Base-by-base conservation (phyloP, 2,888 invertebrate species). In the Erebia aethiops region DNA sequence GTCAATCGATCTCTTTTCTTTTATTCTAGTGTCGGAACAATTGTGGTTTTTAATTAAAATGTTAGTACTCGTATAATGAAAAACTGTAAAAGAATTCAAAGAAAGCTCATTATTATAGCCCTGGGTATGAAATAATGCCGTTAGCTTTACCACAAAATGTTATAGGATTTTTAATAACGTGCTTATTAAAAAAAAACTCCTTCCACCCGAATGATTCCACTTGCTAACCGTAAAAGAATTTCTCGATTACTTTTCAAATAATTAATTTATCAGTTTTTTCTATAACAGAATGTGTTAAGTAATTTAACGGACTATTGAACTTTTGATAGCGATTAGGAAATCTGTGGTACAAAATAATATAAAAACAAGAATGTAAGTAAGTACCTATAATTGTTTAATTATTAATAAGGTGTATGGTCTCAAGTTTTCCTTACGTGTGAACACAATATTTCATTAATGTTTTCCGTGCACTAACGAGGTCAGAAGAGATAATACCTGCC, bases 21-120 rank as follows among this genome's bases (percentile, higher is more conserved):
- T 69, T 69, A 57, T 66, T 62, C 21, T 52, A 49, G 57, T 43
- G 66, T 69, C 60, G 35, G 57, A 14, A 49, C 69, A 41, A 58
- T 43, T 70, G 70, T 57, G 72, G 69, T 58, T 63, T 65, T 70
- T 67, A 70, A 72, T 72, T 70, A 66, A 72, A 70, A 62, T 57
- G 51, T 46, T 58, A 43, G 51, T 58, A 35, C 35, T 35, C 35
- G 5, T 35, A 35, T 35, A 63, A 63, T 67, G 58, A 66, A 72
- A 67, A 57, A 52, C 51, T 51, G 43, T 43, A 13, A 64, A 57
- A 57, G 57, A 46, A 41, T 66, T 71, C 69, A 66, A 66, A 62
- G 43, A 43, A 63, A 63, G 13, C 63, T 58, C 72, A 62, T 72
- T 63, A 70, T 72, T 67, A 70, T 58, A 72, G 51, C 51, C 43